phyloP scores from a whole-genome alignment of 2,113 vertebrate genomes.

The Cyphomyrus discorhynchus region DNA sequence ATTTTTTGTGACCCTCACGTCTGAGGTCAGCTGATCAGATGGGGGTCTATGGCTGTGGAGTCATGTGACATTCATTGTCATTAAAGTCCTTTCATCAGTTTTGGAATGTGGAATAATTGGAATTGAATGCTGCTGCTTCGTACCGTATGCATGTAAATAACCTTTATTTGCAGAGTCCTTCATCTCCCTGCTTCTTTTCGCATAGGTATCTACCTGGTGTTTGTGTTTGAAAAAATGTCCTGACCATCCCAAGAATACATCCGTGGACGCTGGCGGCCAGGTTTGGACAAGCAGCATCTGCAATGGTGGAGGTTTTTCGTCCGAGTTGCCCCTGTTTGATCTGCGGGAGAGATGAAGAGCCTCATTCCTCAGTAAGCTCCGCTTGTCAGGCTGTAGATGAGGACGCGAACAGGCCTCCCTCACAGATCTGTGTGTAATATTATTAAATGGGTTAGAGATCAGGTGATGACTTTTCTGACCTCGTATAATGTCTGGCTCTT shows the following conservation, averaged over 20 bases:
- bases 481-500: not conserved
- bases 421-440: not conserved
- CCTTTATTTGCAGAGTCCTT: not conserved
- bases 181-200: slow-evolving; percentile 15
- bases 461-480: not conserved
- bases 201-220: slow-evolving; percentile 92
- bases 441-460: not conserved
- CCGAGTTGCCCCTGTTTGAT: not conserved
- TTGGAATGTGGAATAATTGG: not conserved
- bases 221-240: slow-evolving; percentile 83
- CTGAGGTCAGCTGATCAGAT: not conserved
- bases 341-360: not conserved
- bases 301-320: not conserved
- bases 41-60: not conserved
- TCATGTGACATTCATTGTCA: not conserved
- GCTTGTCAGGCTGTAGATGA: not conserved
- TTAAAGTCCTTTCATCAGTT: not conserved
- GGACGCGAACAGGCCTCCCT: not conserved
- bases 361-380: not conserved
- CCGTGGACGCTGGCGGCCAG: not conserved
- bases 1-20: not conserved
- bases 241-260: slow-evolving; percentile 33
- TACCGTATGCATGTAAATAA: not conserved
- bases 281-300: not conserved
- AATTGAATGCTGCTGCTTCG: not conserved